A percentile compares a stretch with the other conserved stretches of the same genome.
Evolutionary conservation across 1,140 invertebrate genomes (phyloP).

Genomic region (Thalassaphorura encarpata): DNA sequence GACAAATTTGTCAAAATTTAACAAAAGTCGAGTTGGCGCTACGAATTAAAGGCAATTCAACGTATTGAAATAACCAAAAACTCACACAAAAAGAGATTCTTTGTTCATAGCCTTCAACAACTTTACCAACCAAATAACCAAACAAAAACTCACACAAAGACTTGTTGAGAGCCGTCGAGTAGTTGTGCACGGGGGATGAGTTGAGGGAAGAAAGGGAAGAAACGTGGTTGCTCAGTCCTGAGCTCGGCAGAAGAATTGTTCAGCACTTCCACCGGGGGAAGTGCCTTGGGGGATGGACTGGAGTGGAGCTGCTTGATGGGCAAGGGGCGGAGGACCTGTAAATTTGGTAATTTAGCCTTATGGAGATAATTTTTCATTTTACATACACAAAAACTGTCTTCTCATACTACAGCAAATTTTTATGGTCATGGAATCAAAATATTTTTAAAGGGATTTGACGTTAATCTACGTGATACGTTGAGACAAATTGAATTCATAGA

Average conservation of each 20-base stretch:
- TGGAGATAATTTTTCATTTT: not conserved
- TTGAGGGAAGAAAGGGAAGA: conserved; percentile 37
- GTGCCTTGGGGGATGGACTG: conserved; percentile 21
- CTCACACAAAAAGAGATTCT: too few species aligned
- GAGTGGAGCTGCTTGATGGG: conserved; percentile 22
- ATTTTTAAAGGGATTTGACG: too few species aligned
- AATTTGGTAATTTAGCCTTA: not conserved
- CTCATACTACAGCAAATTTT: not conserved
- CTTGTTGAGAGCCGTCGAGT: conserved; percentile 28
- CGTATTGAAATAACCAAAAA: too few species aligned
- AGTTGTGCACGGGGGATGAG: conserved; percentile 28
- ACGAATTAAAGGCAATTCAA: too few species aligned
- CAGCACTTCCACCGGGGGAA: too few species aligned
- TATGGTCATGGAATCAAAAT: too few species aligned
- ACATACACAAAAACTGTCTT: not conserved
- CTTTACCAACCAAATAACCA: not conserved
- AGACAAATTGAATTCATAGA: too few species aligned
- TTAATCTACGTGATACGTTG: too few species aligned
- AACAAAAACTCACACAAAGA: conserved; percentile 17
- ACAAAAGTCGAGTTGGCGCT: too few species aligned
- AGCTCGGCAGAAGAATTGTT: conserved; percentile 50
- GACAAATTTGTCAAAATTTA: too few species aligned
- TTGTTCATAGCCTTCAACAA: too few species aligned
- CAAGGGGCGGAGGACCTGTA: conserved; percentile 27
- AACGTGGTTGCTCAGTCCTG: conserved; percentile 45